phyloP scores from a whole-genome alignment of 30 jellyfish, hydroid and myxozoan species.

The Clytia hemisphaerica region DNA sequence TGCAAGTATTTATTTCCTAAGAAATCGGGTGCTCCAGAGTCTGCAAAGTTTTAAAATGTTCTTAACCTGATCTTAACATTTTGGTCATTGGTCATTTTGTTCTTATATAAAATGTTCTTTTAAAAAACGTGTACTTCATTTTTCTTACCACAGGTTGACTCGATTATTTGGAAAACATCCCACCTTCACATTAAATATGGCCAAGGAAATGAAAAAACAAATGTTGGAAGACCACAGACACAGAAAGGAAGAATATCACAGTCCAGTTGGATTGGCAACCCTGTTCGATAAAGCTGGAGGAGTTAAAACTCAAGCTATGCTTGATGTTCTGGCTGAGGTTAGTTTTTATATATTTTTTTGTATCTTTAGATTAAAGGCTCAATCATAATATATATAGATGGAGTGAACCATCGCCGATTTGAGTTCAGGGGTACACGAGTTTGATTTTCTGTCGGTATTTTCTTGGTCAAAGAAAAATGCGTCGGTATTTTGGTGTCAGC shows the following conservation, averaged over 20 bases:
- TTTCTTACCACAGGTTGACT: constrained; percentile 39
- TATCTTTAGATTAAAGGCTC: constrained; percentile 2
- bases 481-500: no score
- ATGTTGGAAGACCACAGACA: constrained; percentile 67
- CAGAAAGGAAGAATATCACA: constrained; percentile 70
- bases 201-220: constrained; percentile 42
- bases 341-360: neutral
- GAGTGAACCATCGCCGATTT: constrained; percentile 25
- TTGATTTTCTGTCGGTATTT: neutral
- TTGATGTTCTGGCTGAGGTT: constrained; percentile 36
- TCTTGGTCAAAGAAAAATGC: no score
- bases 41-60: no score
- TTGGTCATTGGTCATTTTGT: no score
- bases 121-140: no score
- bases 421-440: constrained; percentile 15
- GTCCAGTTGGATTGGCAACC: constrained; percentile 57
- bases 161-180: constrained; percentile 43
- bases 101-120: no score
- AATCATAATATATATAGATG: neutral
- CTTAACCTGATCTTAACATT: no score
- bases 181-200: constrained; percentile 52
- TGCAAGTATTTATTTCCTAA: no score
- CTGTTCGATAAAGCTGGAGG: constrained; percentile 72
- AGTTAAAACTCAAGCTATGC: constrained; percentile 28
- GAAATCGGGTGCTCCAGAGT: no score